These are phyloP conservation scores for Tetragonula carbonaria DNA, from an alignment of 2,888 invertebrate genomes.

Conservation along the genomic window DNA sequence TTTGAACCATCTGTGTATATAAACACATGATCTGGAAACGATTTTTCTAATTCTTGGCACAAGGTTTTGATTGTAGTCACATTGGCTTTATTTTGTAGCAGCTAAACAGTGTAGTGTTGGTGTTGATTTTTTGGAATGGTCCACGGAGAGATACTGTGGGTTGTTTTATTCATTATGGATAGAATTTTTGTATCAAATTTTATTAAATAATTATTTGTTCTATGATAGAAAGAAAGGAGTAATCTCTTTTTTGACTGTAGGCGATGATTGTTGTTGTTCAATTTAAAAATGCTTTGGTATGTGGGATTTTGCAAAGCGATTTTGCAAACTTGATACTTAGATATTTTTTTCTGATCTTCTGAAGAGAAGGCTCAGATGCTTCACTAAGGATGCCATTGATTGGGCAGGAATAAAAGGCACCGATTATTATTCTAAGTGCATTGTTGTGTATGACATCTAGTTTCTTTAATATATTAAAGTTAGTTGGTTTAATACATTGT, in stretches of 20 bases:
- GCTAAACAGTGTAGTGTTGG: not conserved
- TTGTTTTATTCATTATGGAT: not conserved
- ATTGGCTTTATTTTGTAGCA: not conserved
- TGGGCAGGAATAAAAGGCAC: not conserved
- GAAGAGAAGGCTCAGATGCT: not conserved
- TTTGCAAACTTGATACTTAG: not conserved
- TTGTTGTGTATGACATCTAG: not conserved
- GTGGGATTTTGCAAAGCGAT: too few relatives aligned
- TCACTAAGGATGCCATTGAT: constrained; percentile 6
- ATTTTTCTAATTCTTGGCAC: not conserved
- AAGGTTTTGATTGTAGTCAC: not conserved
- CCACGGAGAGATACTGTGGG: not conserved
- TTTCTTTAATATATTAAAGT: not conserved
- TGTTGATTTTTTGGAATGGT: not conserved
- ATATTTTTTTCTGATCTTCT: not conserved
- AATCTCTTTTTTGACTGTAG: not conserved
- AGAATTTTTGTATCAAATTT: constrained; percentile 4
- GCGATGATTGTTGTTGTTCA: not conserved
- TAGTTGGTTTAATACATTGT: not conserved
- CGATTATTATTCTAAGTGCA: not conserved
- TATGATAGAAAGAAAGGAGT: not conserved
- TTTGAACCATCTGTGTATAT: not conserved
- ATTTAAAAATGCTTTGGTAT: not conserved
- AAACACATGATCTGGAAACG: not conserved
- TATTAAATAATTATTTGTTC: not conserved